phyloP scores from a whole-genome alignment of 2,113 vertebrate species.

The Suncus etruscus region DNA sequence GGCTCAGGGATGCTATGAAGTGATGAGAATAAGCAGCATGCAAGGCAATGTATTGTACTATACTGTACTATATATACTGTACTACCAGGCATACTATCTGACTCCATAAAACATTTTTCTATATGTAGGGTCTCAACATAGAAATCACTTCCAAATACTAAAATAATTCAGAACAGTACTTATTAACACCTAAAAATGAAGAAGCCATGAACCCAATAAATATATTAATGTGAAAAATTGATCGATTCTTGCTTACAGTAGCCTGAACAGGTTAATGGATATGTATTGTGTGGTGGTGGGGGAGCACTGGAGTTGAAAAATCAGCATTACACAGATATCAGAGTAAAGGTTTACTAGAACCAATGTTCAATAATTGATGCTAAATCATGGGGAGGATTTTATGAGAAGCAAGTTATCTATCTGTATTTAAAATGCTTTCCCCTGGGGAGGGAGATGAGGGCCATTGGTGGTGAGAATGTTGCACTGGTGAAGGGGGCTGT shows the following conservation, averaged over 20 bases:
- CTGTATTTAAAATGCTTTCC: constrained; percentile 15
- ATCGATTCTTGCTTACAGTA: background rate
- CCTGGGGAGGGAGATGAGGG: background rate
- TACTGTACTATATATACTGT: no score
- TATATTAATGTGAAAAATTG: background rate
- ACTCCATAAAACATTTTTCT: no score
- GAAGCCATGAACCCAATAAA: background rate
- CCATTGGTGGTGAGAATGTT: no score
- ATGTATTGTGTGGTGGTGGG: no score
- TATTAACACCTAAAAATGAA: background rate
- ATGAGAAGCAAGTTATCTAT: background rate
- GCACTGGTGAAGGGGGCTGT: no score
- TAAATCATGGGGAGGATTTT: background rate
- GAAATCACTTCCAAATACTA: constrained; percentile 42
- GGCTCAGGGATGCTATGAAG: no score
- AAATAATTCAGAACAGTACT: constrained; percentile 14
- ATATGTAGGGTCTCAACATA: background rate
- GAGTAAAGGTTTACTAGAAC: background rate
- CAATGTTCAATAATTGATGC: background rate
- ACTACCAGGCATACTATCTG: no score
- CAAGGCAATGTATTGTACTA: no score
- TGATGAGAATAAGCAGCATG: no score
- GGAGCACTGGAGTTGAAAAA: background rate
- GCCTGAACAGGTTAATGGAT: background rate
- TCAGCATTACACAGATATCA: background rate